Conservation (phyloP, 2,113 vertebrate genomes). For the Barnardius zonarius region DNA sequence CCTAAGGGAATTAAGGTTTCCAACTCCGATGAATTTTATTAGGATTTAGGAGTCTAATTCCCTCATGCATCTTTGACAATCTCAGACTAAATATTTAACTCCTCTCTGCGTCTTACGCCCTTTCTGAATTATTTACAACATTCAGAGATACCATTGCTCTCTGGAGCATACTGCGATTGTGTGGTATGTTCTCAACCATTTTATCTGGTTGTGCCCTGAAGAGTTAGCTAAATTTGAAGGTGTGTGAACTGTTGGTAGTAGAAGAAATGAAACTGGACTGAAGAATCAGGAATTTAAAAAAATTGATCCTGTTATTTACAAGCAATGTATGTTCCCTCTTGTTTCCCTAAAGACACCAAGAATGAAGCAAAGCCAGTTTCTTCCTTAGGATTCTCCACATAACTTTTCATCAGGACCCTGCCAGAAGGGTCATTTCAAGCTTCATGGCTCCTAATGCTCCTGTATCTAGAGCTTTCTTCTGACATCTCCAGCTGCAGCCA, state of each 20-base stretch:
- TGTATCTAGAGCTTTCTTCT: background rate
- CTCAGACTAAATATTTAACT: conserved; percentile 49
- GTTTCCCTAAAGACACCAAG: background rate
- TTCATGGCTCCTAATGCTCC: background rate
- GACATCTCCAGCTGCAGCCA: background rate
- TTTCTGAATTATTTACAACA: conserved; percentile 36
- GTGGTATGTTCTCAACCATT: background rate
- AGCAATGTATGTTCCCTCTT: background rate
- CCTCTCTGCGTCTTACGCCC: background rate
- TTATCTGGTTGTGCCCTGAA: background rate
- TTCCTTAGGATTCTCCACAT: background rate
- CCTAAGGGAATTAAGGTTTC: background rate
- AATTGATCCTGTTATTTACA: background rate
- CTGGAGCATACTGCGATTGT: background rate
- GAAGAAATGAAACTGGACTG: background rate
- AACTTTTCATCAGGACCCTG: background rate
- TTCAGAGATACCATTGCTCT: background rate
- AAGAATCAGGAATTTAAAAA: background rate
- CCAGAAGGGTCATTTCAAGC: background rate
- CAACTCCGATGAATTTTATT: conserved; percentile 21
- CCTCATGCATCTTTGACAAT: conserved; percentile 9
- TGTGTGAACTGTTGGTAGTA: background rate
- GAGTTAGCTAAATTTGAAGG: background rate
- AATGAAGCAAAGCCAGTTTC: background rate
- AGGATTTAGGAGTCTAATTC: conserved; percentile 26